phyloP scores from a whole-genome alignment of 2,113 vertebrate species.

The Nettapus auritus region DNA sequence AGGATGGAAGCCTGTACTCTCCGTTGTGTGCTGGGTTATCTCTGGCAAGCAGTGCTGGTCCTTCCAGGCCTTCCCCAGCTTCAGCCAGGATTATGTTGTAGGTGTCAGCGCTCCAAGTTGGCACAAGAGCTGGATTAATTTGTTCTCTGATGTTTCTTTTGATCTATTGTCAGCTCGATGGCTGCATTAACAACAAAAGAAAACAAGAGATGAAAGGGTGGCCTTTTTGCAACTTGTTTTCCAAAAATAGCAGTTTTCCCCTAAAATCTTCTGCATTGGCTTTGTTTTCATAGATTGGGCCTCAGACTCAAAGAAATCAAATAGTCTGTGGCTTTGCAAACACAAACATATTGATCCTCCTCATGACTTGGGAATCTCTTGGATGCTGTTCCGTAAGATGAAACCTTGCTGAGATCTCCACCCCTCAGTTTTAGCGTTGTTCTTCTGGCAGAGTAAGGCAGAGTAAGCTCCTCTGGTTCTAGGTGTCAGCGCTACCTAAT shows the following conservation, averaged over 20 bases:
- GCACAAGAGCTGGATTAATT: constrained; percentile 59
- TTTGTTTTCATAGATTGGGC: background rate
- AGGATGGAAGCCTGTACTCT: background rate
- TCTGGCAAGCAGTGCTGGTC: background rate
- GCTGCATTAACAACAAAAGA: constrained; percentile 44
- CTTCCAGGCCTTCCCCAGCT: background rate
- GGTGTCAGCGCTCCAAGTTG: constrained; percentile 20
- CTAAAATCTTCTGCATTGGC: background rate
- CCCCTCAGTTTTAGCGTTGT: background rate
- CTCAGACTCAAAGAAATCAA: background rate
- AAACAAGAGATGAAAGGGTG: constrained; percentile 45
- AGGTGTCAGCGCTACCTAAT: background rate
- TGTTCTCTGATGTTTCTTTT: constrained; percentile 62
- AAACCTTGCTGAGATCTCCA: background rate
- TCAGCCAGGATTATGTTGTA: constrained; percentile 9
- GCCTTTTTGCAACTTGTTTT: constrained; percentile 25
- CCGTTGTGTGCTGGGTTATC: background rate
- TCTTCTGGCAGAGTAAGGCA: background rate
- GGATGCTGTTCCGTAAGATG: background rate
- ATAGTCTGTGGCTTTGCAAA: background rate
- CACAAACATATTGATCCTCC: background rate
- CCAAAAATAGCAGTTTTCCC: background rate
- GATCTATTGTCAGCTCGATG: constrained; percentile 22
- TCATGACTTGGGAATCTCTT: background rate
- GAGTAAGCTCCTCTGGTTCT: background rate